These are phyloP conservation scores for Danaus melanippus DNA, from an alignment of 1,140 invertebrate species.

Conservation along the genomic window DNA sequence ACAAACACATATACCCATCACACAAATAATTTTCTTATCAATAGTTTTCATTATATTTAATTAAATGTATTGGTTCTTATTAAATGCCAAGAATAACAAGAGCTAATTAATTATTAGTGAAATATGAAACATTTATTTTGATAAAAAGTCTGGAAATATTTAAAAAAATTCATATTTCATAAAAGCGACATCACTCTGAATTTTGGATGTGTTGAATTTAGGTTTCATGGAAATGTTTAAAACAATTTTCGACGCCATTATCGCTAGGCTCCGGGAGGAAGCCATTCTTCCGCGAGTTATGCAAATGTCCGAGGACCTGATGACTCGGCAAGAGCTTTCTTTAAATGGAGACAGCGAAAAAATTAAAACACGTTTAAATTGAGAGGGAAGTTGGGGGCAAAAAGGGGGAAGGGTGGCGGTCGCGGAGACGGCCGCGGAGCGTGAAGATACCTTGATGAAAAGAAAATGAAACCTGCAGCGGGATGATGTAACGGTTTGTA, in stretches of 20 bases:
- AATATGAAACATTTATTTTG: too few species aligned
- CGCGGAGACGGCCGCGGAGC: slow-evolving; percentile 39
- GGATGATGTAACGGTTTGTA: slow-evolving; percentile 28
- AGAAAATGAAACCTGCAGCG: slow-evolving; percentile 53
- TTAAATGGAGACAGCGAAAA: slow-evolving; percentile 32
- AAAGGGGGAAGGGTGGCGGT: slow-evolving; percentile 12
- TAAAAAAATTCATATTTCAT: neutral
- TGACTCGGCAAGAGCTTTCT: slow-evolving; percentile 21
- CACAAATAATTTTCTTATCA: too few species aligned
- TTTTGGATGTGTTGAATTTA: slow-evolving; percentile 7
- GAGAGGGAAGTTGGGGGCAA: slow-evolving; percentile 16
- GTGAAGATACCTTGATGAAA: slow-evolving; percentile 61
- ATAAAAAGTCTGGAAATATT: too few species aligned
- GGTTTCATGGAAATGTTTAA: slow-evolving; percentile 5
- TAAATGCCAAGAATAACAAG: too few species aligned
- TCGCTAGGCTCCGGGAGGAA: neutral
- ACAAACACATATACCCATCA: too few species aligned
- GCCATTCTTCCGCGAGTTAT: slow-evolving; percentile 11
- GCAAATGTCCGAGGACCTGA: slow-evolving; percentile 21
- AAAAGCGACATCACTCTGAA: neutral
- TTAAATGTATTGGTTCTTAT: too few species aligned
- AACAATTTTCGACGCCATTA: slow-evolving; percentile 15
- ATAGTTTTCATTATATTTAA: too few species aligned
- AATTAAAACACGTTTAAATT: slow-evolving; percentile 49
- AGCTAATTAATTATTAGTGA: too few species aligned